Evolutionary conservation across 2,888 invertebrate genomes (phyloP), one percentile per base, ranked within the genome.

Genomic region (Zygogramma bicolorata): DNA sequence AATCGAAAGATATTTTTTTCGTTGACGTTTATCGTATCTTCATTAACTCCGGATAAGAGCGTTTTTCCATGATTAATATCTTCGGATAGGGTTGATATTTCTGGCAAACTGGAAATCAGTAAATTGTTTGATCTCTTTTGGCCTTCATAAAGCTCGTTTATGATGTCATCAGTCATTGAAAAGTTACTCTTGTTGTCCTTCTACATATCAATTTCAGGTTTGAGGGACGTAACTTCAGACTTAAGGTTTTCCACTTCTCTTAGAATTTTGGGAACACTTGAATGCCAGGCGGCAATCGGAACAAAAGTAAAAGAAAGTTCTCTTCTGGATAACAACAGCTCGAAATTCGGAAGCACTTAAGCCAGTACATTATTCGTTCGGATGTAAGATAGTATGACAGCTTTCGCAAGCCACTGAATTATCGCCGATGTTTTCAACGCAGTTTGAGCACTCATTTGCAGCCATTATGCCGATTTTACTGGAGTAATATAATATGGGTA

Each of bases 121-220:
- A 65, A 49, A 49, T 65, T 65, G 49, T 27, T 65, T 22, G 49
- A 42, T 49, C 65, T 65, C 18, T 25, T 65, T 65, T 65, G 46
- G 46, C 46, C 34, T 60, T 60, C 27, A 60, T 60, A 34, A 20
- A 60, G 31, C 60, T 60, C 60, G 10, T 60, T 60, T n/a, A 60
- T 25, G 58, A 58, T 65, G 27, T 65, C 65, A n/a, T 46, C 31
- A 65, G 31, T 18, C n/a, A 65, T 20, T 60, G 60, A 34, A 34
- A 60, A 34, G 38, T 34, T 60, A 34, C 34, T 68, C n/a, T n/a
- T n/a, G n/a, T n/a, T n/a, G n/a, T n/a, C n/a, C n/a, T n/a, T n/a
- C 15, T 46, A 22, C 34, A 34, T 15, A 29, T 42, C 20, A 13
- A 42, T 42, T 42, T 46, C 46, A 18, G 20, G 5, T 46, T 46